Evolutionary conservation across 2,888 invertebrate species (phyloP).

Genomic region (Loripinus fragilis): DNA sequence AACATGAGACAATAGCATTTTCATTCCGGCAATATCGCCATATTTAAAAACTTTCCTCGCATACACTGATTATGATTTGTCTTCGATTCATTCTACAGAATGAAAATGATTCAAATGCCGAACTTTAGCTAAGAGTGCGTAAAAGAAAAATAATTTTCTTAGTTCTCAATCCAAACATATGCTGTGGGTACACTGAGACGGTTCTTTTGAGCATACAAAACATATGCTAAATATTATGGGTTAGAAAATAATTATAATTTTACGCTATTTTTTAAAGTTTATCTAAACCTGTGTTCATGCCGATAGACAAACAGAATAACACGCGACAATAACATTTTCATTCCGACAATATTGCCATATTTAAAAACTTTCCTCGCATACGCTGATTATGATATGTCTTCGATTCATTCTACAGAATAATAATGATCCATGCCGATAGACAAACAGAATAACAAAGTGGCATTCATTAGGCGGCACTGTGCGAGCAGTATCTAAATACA

Average conservation of each 20-base stretch:
- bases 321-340: neutral
- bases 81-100: neutral
- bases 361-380: neutral
- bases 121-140: too few species aligned
- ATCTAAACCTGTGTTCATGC: too few species aligned
- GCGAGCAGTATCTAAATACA: neutral
- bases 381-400: too few species aligned
- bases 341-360: neutral
- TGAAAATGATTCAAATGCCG: neutral
- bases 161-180: too few species aligned
- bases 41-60: neutral
- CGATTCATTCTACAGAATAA: neutral
- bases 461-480: neutral
- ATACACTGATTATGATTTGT: too few species aligned
- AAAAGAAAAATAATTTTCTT: too few species aligned
- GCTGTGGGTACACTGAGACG: too few species aligned
- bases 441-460: conserved; percentile 4
- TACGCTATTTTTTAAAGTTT: too few species aligned
- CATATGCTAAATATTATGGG: too few species aligned
- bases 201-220: too few species aligned
- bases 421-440: neutral
- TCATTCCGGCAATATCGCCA: neutral
- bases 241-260: too few species aligned
- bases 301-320: too few species aligned
- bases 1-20: neutral